Evolutionary conservation across 64 coral and sea anemone species (phyloP).

Genomic region (Catalaphyllia jardinei): DNA sequence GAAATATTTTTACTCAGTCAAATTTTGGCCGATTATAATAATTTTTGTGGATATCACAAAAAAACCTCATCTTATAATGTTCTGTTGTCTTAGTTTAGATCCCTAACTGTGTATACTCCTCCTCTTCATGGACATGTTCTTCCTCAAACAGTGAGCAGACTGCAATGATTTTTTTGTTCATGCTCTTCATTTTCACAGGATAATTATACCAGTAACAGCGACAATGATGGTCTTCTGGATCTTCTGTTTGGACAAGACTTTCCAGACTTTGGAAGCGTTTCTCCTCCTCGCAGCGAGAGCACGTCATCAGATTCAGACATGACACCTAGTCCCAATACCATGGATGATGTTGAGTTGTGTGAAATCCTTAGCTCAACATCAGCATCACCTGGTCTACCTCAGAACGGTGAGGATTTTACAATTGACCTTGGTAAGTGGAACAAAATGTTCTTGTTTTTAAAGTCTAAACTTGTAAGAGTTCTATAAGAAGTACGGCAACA

Average conservation of each 20-base stretch:
- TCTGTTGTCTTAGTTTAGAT: too few species aligned
- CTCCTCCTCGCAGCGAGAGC: conserved; percentile 76
- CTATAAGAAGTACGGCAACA: too few species aligned
- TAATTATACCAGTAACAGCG: neutral
- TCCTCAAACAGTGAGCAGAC: too few species aligned
- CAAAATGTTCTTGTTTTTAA: too few species aligned
- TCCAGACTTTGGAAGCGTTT: neutral
- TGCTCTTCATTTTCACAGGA: neutral
- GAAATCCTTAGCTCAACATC: conserved; percentile 63
- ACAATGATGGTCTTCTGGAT: neutral
- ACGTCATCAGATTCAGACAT: conserved; percentile 81
- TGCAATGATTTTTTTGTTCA: too few species aligned
- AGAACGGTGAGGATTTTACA: conserved; percentile 53
- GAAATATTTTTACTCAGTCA: too few species aligned
- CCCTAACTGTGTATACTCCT: too few species aligned
- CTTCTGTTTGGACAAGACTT: conserved; percentile 44
- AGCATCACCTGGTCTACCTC: conserved; percentile 46
- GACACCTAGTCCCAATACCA: conserved; percentile 70
- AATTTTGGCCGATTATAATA: too few species aligned
- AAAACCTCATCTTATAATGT: too few species aligned
- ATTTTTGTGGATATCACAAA: too few species aligned
- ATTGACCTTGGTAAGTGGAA: conserved; percentile 72
- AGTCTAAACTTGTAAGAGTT: too few species aligned
- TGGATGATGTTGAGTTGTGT: conserved; percentile 50
- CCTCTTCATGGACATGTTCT: too few species aligned